phyloP scores from a whole-genome alignment of 2,113 vertebrate species.

The Entomyzon cyanotis region DNA sequence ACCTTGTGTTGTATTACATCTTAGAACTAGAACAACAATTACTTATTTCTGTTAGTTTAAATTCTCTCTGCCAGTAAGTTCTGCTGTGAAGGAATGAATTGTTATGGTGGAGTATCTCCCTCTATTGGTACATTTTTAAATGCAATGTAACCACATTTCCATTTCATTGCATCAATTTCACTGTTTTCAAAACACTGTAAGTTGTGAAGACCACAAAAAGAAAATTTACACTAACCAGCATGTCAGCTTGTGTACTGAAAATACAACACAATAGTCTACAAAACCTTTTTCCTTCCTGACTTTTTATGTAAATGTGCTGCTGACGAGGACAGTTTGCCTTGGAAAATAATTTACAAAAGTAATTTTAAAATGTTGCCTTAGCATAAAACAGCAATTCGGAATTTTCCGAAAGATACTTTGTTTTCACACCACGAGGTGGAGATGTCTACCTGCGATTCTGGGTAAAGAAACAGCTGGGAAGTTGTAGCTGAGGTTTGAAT shows the following conservation, averaged over 20 bases:
- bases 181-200: accelerated
- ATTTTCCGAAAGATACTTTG: background rate
- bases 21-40: background rate
- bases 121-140: background rate
- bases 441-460: background rate
- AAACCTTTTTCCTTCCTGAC: background rate
- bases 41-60: background rate
- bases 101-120: background rate
- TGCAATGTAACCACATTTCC: accelerated
- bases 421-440: conserved; percentile 15
- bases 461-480: accelerated
- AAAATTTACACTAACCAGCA: accelerated
- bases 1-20: too few relatives aligned
- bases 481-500: background rate
- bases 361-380: background rate
- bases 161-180: accelerated
- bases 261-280: background rate
- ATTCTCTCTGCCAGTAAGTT: background rate
- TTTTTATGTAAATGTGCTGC: background rate
- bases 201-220: background rate
- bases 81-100: background rate
- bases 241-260: background rate
- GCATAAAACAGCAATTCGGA: background rate
- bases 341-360: background rate
- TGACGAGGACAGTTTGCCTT: too few relatives aligned